Evolutionary conservation across 92 coral and sea anemone species (phyloP), one percentile per base, ranked within the genome.

Genomic region (Porites rus): DNA sequence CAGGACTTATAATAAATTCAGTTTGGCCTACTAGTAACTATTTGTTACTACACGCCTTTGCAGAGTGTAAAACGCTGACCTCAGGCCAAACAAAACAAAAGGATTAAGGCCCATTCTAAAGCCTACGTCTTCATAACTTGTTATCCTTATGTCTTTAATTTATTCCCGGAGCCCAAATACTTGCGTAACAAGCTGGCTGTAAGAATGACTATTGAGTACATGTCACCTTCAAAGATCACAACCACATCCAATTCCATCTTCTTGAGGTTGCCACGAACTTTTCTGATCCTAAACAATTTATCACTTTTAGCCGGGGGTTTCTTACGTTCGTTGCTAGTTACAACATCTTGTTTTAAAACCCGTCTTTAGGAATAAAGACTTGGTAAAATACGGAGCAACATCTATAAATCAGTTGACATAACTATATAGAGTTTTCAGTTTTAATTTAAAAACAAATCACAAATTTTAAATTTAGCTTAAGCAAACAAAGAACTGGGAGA

Each of bases 21-120:
- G 65, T 73, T 72, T 83, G 14, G 72, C 21, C 18, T 38, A 38
- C 46, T 38, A 38, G 46, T 83, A 10, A 50, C 51, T 61, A 62
- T 74, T 64, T 20, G 58, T 51, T 53, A 22, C 59, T 21, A 62
- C 10, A 64, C 74, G 54, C 84, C 65, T 63, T 51, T 58, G 77
- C 25, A 81, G 56, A 81, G 77, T 31, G 77, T 2, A 81, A 81
- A 70, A 59, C 53, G 25, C 52, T 83, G 87, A 83, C 87, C 87
- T 64, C 74, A 65, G 64, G 87, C 87, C 80, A 83, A 83, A 62
- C 25, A 65, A 83, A 73, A 83, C 80, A 83, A 83, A 73, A 62
- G 80, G 25, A 20, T 73, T 38, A 43, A 62, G 21, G 51, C 62
- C 80, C 80, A 83, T 73, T 74, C 59, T 74, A 65, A 58, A 74